Conservation (phyloP, 2,888 invertebrate genomes). For the Ichneumon xanthorius region DNA sequence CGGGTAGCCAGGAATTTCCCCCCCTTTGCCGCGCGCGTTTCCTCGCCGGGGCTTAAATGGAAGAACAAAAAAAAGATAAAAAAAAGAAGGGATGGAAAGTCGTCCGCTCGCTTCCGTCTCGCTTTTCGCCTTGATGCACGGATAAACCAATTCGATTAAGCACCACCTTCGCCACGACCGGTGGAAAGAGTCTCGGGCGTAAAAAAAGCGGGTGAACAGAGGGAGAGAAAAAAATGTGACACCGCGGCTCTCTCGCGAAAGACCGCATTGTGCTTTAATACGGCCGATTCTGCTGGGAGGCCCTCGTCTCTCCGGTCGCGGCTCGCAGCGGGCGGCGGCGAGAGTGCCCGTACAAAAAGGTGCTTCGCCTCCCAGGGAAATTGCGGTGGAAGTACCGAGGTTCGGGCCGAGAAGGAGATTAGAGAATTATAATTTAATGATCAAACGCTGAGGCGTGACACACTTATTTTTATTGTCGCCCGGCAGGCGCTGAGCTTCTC, state of each 20-base stretch:
- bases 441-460: conserved; percentile 32
- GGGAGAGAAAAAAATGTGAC: conserved; percentile 32
- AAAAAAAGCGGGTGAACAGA: conserved; percentile 6
- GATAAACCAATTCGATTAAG: conserved; percentile 68
- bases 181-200: conserved; percentile 37
- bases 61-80: neutral
- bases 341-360: conserved; percentile 26
- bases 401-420: conserved; percentile 48
- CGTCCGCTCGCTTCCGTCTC: conserved; percentile 57
- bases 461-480: conserved; percentile 1
- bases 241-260: conserved; percentile 22
- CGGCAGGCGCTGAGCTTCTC: conserved; percentile 12
- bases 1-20: conserved; percentile 43
- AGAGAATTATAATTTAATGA: conserved; percentile 48
- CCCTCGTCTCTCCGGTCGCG: neutral
- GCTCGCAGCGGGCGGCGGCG: neutral
- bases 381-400: conserved; percentile 53
- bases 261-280: conserved; percentile 55
- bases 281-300: conserved; percentile 23
- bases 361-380: conserved; percentile 40
- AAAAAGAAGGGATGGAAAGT: conserved; percentile 30
- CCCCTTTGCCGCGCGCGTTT: neutral
- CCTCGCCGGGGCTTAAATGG: conserved; percentile 41
- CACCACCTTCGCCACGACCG: conserved; percentile 19
- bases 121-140: conserved; percentile 67